Evolutionary conservation across 2,888 invertebrate species (phyloP), one percentile per base, ranked within the genome.

Genomic region (Oxycera nigricornis): DNA sequence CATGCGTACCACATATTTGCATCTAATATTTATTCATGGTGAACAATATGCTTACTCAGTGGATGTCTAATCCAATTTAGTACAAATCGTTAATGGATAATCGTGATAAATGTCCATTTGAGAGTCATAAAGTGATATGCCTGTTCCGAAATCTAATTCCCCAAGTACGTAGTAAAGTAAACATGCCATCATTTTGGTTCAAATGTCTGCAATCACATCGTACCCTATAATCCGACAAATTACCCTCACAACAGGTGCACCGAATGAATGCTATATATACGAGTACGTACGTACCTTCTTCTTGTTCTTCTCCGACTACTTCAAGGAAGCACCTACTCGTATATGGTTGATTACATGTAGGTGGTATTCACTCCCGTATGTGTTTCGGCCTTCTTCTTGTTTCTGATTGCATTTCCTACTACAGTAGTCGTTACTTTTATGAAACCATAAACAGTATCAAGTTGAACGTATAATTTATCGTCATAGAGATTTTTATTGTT

Each of bases 211-310:
- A 35, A 62, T 62, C 62, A 62, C 35, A 62, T 62, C 35, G 35
- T 24, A 67, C 46, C 46, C 67, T 24, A 46, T 41, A 67, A 41
- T 67, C 67, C 67, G 46, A 41, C 46, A 67, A 46, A 67, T 67
- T 67, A 67, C 46, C 67, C 26, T 67, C 41, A 41, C 67, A 67
- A 67, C 67, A 67, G 67, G 41, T 67, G 67, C 46, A 67, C 41
- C 46, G 26, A 67, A 46, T 67, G 67, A 46, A 41, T 41, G 55
- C 6, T 46, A 17, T 46, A 14, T 46, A 14, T 46, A 7, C 46
- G 14, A 46, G 14, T 14, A 46, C n/a, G 6, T 7, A 46, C 17
- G 46, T 17, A 46, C 3, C 7, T 35, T 35, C 6, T 11, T 35
- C 7, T 7, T 7, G 46, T 2, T 46, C 11, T 46, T 46, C n/a